phyloP scores from a whole-genome alignment of 2,797 vertebrate species.

The Heteromormyrus szaboi region DNA sequence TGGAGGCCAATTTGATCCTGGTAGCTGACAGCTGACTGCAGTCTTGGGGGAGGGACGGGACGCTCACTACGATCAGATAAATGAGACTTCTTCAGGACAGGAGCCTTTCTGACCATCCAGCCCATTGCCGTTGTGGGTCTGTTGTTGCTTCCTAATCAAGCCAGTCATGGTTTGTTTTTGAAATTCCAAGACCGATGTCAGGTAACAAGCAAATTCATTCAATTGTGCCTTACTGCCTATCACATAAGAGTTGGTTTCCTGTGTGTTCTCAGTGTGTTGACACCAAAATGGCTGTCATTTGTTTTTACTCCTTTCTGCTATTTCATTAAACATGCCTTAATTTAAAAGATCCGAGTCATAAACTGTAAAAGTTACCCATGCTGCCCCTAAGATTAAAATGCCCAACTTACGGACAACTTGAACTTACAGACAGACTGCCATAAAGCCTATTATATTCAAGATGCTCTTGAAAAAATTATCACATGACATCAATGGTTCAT shows the following conservation, averaged over 20 bases:
- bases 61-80: neutral
- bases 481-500: neutral
- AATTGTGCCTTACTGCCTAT: neutral
- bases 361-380: neutral
- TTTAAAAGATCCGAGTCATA: neutral
- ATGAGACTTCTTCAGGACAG: neutral
- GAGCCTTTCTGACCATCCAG: neutral
- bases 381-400: neutral
- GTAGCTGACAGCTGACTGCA: neutral
- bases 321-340: neutral
- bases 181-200: no score
- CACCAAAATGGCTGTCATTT: neutral
- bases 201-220: no score
- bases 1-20: neutral
- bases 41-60: neutral
- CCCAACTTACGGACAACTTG: neutral
- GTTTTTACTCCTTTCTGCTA: neutral
- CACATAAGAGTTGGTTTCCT: neutral
- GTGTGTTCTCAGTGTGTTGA: neutral
- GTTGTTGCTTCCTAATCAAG: neutral
- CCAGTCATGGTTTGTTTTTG: neutral
- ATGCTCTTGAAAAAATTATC: neutral
- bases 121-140: neutral
- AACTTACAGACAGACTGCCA: neutral
- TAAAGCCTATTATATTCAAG: neutral